Evolutionary conservation across 2,888 invertebrate genomes (phyloP).

Genomic region (Noctua fimbriata): DNA sequence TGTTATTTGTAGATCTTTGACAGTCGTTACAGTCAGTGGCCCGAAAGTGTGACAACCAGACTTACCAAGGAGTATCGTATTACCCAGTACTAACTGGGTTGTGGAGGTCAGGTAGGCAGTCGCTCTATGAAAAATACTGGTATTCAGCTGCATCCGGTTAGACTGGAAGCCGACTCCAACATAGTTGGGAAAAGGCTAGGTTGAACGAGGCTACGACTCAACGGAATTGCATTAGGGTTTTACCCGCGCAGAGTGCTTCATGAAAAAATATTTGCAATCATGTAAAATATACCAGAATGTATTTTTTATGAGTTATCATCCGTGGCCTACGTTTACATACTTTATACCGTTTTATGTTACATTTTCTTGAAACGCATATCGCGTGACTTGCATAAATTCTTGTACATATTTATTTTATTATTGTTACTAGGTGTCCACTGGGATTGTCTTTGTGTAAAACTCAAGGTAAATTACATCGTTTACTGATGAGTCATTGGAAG

Average conservation of each 20-base stretch:
- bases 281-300: constrained; percentile 5
- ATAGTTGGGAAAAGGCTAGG: neutral
- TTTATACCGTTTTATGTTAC: neutral
- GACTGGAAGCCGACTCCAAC: neutral
- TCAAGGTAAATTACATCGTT: constrained; percentile 12
- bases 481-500: neutral
- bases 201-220: neutral
- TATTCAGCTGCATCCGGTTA: neutral
- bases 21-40: too few relatives aligned
- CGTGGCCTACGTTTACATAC: constrained; percentile 27
- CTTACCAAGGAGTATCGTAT: neutral
- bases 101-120: neutral
- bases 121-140: neutral
- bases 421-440: neutral
- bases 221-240: constrained; percentile 29
- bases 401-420: neutral
- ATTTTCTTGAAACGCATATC: constrained; percentile 22
- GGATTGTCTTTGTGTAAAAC: constrained; percentile 9
- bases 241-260: neutral
- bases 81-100: neutral
- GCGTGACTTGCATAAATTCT: neutral
- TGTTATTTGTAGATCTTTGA: too few relatives aligned
- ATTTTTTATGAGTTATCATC: neutral
- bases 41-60: neutral
- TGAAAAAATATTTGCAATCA: neutral